Evolutionary conservation across 2,797 vertebrate genomes (phyloP), one percentile per base, ranked within the genome.

Genomic region (Anguilla anguilla): DNA sequence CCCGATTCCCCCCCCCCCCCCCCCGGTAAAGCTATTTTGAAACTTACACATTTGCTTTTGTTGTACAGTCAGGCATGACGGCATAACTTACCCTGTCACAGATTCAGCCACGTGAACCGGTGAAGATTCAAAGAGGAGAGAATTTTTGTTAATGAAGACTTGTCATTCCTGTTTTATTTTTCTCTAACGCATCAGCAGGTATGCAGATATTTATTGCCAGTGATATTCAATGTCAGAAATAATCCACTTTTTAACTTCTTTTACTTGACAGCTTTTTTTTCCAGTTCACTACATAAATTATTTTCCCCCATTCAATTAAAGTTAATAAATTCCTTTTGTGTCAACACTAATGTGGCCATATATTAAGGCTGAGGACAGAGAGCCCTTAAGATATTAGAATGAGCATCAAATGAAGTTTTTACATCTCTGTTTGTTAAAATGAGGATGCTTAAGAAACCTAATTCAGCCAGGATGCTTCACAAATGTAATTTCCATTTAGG

Each of bases 11-110:
- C 79, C 31, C 31, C n/a, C n/a, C n/a, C n/a, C n/a, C 31, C 31
- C 39, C 53, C n/a, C 22, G 43, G 55, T 28, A 46, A 15, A n/a
- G 55, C 53, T 79, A 77, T 81, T 84, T 87, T 89, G 83, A 39
- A 89, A 85, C 88, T n/a, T 83, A 83, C 46, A 57, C 67, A 39
- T 88, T 77, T 72, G 79, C 64, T 77, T 82, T 77, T 49, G n/a
- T 77, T 53, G 82, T 84, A 35, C 25, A 35, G n/a, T 46, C 79
- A 82, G 69, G 85, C 85, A 67, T 89, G 82, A 79, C 89, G 88
- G 91, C 88, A 88, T 93, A 90, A 93, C 90, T 89, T 92, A 91
- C 87, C 79, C 86, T 91, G 89, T 92, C 91, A 90, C 85, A 86
- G 83, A 51, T 64, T 87, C 89, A 89, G 35, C n/a, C 35, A 82